Conservation (phyloP, 1,140 invertebrate species). For the Manduca sexta region DNA sequence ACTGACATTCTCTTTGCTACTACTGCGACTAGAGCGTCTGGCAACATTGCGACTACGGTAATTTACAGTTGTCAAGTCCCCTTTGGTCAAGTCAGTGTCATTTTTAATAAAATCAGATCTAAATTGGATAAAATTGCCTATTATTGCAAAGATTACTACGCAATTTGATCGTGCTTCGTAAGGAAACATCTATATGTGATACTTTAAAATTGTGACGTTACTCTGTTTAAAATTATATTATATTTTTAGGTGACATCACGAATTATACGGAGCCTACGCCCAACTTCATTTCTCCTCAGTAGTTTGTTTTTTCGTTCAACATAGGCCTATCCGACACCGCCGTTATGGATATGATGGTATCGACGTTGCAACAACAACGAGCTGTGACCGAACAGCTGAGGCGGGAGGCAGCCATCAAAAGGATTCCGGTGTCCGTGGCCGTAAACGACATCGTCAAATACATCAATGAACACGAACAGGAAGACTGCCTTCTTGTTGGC, state of each 20-base stretch:
- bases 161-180: too few species aligned
- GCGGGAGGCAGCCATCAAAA: constrained; percentile 91
- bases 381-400: constrained; percentile 94
- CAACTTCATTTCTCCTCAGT: constrained; percentile 34
- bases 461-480: constrained; percentile 93
- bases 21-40: too few species aligned
- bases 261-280: constrained; percentile 55
- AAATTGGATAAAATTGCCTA: too few species aligned
- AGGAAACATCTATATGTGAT: too few species aligned
- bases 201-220: background rate
- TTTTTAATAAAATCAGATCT: too few species aligned
- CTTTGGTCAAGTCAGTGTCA: too few species aligned
- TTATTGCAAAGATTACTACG: too few species aligned
- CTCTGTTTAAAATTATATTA: background rate
- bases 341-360: constrained; percentile 93
- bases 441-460: constrained; percentile 95
- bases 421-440: constrained; percentile 89
- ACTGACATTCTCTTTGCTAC: too few species aligned
- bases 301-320: constrained; percentile 57
- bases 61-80: too few species aligned
- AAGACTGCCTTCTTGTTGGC: constrained; percentile 95
- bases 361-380: constrained; percentile 92
- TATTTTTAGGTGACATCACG: constrained; percentile 25
- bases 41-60: too few species aligned
- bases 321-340: constrained; percentile 88